phyloP scores from a whole-genome alignment of 2,888 invertebrate genomes.

The Buathra laborator region DNA sequence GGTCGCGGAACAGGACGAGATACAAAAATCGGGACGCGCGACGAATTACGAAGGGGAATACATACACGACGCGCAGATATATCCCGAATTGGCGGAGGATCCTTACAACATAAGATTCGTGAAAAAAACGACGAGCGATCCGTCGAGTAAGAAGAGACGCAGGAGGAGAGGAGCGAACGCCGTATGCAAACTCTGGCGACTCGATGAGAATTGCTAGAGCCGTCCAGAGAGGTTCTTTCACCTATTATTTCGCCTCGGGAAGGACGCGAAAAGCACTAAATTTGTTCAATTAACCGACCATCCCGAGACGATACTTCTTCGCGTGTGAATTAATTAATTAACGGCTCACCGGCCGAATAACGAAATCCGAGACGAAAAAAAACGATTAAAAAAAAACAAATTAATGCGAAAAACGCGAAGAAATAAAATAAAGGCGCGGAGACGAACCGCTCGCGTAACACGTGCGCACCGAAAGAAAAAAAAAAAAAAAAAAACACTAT shows the following conservation, averaged over 20 bases:
- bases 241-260: background rate
- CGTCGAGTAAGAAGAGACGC: slow-evolving; percentile 89
- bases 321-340: slow-evolving; percentile 55
- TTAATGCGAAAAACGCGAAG: slow-evolving; percentile 57
- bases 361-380: slow-evolving; percentile 21
- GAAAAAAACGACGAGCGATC: slow-evolving; percentile 92
- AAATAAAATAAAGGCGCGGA: slow-evolving; percentile 54
- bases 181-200: slow-evolving; percentile 86
- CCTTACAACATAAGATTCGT: slow-evolving; percentile 97
- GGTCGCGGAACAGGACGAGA: slow-evolving; percentile 94
- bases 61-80: slow-evolving; percentile 94
- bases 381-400: slow-evolving; percentile 1
- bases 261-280: background rate
- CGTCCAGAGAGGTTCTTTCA: slow-evolving; percentile 41
- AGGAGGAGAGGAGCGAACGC: slow-evolving; percentile 88
- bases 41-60: slow-evolving; percentile 96
- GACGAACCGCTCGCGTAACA: slow-evolving; percentile 46
- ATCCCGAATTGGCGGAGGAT: slow-evolving; percentile 98
- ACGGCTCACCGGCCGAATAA: background rate
- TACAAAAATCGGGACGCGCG: slow-evolving; percentile 93
- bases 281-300: slow-evolving; percentile 49
- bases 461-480: slow-evolving; percentile 76
- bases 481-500: slow-evolving; percentile 86
- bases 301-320: slow-evolving; percentile 40
- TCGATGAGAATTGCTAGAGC: slow-evolving; percentile 83